Evolutionary conservation across 1,140 invertebrate species (phyloP), one percentile per base, ranked within the genome.

Genomic region (Sitophilus oryzae): DNA sequence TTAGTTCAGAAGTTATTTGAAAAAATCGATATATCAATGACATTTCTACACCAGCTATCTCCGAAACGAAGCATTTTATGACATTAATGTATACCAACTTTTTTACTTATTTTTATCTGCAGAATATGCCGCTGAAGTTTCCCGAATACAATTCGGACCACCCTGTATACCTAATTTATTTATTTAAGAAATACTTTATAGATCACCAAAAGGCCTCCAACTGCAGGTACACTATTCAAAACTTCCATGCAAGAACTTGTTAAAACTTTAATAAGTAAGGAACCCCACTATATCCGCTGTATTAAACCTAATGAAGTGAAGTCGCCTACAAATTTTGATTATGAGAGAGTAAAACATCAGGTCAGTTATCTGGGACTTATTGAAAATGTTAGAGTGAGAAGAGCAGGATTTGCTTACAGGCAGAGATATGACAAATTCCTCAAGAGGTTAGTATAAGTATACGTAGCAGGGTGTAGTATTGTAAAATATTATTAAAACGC

Each of bases 241-340:
- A 91, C 86, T 65, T 97, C 94, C 1, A 97, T 98, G 88, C 77
- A 89, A 46, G 83, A 87, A 21, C 76, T 98, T 19, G 91, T 96
- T 1, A 82, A 88, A 42, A 95, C 91, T 42, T 74, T 98, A 59
- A 82, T 85, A 8, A 88, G 82, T 67, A 96, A 96, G 76, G 92
- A 95, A 65, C 93, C 95, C 1, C 95, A 93, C 74, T 97, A 97
- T 75, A 90, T 97, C n/a, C 81, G 94, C 38, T 96, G 93, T 69
- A 85, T 96, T 58, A 98, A 98, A 71, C 93, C 94, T 9, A 97
- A 97, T 71, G 91, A 96, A 63, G 79, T 88, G 6, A 96, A 97
- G 75, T 87, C 89, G 41, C 84, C 93, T 0, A 79, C 80, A 48
- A 72, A 82, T 21, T 91, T 93, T 73, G 86, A 95, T 65, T 74